These are phyloP conservation scores for Stenolophus ochropezus DNA, from an alignment of 2,888 invertebrate genomes.

Conservation along the genomic window DNA sequence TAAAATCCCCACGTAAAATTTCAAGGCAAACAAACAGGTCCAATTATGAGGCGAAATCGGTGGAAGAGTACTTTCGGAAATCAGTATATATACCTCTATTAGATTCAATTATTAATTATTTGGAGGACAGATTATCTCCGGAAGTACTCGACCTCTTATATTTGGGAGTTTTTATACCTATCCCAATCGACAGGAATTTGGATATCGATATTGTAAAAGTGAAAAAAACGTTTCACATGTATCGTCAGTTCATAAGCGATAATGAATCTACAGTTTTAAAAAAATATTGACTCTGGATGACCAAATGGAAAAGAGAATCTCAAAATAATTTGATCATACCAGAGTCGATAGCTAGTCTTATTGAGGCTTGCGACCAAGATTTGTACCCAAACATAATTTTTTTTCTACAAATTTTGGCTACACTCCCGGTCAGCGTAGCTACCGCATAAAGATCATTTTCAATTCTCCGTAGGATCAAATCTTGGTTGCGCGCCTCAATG, in stretches of 20 bases:
- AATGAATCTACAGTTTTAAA: too few species aligned
- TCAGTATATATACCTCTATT: conserved; percentile 66
- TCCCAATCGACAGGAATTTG: too few species aligned
- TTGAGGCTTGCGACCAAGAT: too few species aligned
- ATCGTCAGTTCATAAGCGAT: too few species aligned
- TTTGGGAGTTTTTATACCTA: too few species aligned
- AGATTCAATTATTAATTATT: conserved; percentile 64
- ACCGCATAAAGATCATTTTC: background rate
- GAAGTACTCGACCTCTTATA: conserved; percentile 63
- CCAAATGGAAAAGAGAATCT: too few species aligned
- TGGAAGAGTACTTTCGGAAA: background rate
- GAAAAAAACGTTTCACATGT: too few species aligned
- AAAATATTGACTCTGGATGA: too few species aligned
- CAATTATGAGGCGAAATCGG: conserved; percentile 56
- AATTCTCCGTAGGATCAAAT: background rate
- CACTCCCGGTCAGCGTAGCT: background rate
- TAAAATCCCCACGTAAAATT: conserved; percentile 61
- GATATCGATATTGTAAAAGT: too few species aligned
- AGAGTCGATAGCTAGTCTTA: too few species aligned
- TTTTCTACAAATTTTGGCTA: background rate
- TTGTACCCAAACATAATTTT: too few species aligned
- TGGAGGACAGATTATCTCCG: conserved; percentile 63
- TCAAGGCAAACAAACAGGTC: conserved; percentile 46
- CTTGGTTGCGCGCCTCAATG: background rate
- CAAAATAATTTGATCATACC: too few species aligned